Evolutionary conservation across 2,888 invertebrate genomes (phyloP), one percentile per base, ranked within the genome.

Genomic region (Hemicrepidius hirtus): DNA sequence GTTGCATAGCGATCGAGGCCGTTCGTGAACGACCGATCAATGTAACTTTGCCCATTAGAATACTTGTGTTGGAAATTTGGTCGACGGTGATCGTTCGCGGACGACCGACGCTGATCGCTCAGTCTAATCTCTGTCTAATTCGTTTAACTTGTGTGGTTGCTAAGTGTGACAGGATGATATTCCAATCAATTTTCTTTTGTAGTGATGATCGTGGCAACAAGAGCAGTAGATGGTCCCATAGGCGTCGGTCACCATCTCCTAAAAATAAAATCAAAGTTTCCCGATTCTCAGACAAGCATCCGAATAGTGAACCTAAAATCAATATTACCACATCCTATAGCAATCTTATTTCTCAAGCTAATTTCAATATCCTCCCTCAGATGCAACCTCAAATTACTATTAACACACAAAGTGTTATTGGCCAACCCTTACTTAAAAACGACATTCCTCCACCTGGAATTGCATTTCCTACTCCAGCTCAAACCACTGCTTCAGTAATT

Each of bases 291-390:
- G 85, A 85, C 20, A 85, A 84, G 75, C 71, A 74, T n/a, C 71
- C 79, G 1, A 78, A 75, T 59, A 83, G 81, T 69, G 85, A 86
- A 77, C 83, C 82, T 50, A 86, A 85, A 76, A 86, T 86, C 44
- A 84, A 84, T 67, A 84, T 85, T 49, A 84, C 82, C 66, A 83
- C 85, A 6, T 81, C 85, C 6, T 85, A 83, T 67, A 80, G 74
- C 71, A 81, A 79, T 71, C 64, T 81, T 40, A 73, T 82, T 74
- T 80, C 75, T 71, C 76, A 77, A 68, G 50, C 76, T 53, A 76
- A 75, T 67, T 77, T 76, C 60, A 68, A 73, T 40, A 50, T 69
- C 16, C 71, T 75, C 24, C 73, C 76, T 67, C 68, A 77, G 65
- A 65, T 67, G 6, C 72, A 76, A 64, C 75, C 63, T 4, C 79